These are phyloP conservation scores for Ellobius talpinus DNA, from an alignment of 2,113 vertebrate species.

Conservation along the genomic window DNA sequence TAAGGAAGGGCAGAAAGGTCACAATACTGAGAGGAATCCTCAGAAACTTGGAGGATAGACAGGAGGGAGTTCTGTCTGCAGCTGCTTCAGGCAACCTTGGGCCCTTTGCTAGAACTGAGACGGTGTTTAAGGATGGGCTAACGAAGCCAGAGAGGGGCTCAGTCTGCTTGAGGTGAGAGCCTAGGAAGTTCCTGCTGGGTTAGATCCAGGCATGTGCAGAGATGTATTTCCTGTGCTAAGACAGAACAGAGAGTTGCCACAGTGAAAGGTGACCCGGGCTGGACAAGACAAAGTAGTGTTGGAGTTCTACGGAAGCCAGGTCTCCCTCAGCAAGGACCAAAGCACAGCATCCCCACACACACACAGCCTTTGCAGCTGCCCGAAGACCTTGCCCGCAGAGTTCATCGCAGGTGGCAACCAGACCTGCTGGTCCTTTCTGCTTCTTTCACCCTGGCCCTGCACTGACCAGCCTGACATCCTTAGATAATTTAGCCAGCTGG, in stretches of 20 bases:
- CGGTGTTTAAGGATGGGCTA: neutral
- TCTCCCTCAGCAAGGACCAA: neutral
- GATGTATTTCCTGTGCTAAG: neutral
- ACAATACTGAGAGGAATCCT: neutral
- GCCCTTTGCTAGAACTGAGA: neutral
- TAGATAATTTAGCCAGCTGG: neutral
- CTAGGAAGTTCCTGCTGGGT: neutral
- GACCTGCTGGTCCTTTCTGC: neutral
- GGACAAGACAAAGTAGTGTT: neutral
- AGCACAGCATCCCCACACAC: too few relatives aligned
- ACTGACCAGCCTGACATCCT: neutral
- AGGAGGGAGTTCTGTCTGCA: neutral
- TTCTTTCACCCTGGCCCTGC: neutral
- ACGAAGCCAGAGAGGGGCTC: neutral
- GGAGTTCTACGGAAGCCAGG: neutral
- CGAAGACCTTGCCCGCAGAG: neutral
- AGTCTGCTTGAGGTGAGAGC: neutral
- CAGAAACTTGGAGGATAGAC: too few relatives aligned
- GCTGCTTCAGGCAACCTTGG: neutral
- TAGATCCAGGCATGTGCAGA: neutral
- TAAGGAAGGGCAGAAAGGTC: conserved; percentile 49
- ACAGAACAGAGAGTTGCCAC: neutral
- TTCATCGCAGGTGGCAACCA: neutral
- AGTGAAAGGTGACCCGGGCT: neutral
- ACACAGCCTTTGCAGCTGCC: neutral